Percentiles rank a stretch among this genome's conserved stretches.
Evolutionary conservation across 2,888 invertebrate species (phyloP).

Genomic region (Melieria picta): DNA sequence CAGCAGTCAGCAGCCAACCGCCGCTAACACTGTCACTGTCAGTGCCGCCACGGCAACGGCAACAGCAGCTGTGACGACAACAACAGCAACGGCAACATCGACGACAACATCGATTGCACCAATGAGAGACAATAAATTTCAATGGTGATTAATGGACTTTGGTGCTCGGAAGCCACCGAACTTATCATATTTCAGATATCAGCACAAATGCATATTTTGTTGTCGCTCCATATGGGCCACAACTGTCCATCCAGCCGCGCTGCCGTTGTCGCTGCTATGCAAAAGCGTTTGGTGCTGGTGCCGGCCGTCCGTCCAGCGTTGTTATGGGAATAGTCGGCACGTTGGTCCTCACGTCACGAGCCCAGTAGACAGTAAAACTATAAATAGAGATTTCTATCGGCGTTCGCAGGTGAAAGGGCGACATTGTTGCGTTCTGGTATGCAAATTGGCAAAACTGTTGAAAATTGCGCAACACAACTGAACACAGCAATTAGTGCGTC

Average conservation of each 20-base stretch:
- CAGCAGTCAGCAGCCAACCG: background rate
- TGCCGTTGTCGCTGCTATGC: conserved; percentile 6
- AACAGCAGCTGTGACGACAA: conserved; percentile 9
- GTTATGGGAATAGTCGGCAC: too few species aligned
- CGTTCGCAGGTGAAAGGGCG: too few species aligned
- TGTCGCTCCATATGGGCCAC: background rate
- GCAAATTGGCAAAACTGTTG: too few species aligned
- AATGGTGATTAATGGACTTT: conserved; percentile 42
- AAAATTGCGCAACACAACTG: too few species aligned
- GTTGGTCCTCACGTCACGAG: too few species aligned
- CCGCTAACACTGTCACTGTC: background rate
- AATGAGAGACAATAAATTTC: conserved; percentile 39
- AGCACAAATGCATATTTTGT: conserved; percentile 35
- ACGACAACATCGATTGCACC: conserved; percentile 1
- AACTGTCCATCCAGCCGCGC: background rate
- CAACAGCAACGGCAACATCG: conserved; percentile 14
- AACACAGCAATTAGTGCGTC: too few species aligned
- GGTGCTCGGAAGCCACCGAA: conserved; percentile 39
- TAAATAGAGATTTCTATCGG: too few species aligned
- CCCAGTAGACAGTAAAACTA: too few species aligned
- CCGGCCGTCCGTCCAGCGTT: too few species aligned
- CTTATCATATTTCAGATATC: conserved; percentile 42
- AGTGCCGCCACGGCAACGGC: background rate
- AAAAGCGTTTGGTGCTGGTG: conserved; percentile 5
- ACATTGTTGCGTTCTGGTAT: too few species aligned